These are phyloP conservation scores for Oxyruncus cristatus DNA, from an alignment of 2,113 vertebrate genomes.

Conservation along the genomic window DNA sequence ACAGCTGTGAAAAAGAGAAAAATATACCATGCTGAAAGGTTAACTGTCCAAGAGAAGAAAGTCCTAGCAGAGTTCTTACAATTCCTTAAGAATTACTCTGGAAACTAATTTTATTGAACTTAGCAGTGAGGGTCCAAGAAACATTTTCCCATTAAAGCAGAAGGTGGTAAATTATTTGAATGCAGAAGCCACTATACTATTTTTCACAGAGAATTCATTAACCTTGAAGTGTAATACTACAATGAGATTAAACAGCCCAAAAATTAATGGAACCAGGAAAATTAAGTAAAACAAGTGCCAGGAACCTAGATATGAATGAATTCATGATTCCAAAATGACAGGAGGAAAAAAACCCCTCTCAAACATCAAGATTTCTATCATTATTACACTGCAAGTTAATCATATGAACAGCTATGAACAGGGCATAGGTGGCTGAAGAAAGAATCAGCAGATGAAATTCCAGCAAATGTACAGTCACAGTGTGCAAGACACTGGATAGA, in stretches of 20 bases:
- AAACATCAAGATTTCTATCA: not conserved
- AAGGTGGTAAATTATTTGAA: not conserved
- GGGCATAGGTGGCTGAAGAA: not conserved
- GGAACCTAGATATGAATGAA: not conserved
- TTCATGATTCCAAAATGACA: not conserved
- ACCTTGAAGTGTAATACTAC: not conserved
- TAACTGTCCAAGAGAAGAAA: not conserved
- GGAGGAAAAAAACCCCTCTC: not conserved
- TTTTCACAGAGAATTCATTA: not conserved
- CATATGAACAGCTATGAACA: not conserved
- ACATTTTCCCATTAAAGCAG: not conserved
- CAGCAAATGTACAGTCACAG: not conserved
- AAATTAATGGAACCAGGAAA: not conserved
- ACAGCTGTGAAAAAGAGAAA: not conserved
- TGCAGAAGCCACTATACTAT: not conserved
- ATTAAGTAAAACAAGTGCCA: not conserved
- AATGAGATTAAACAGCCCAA: not conserved
- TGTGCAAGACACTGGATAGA: not conserved
- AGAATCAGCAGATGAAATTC: not conserved
- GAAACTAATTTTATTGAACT: constrained; percentile 6
- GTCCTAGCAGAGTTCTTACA: not conserved
- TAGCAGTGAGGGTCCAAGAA: not conserved
- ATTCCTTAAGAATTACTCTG: not conserved
- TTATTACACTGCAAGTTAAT: not conserved
- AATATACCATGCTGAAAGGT: not conserved